A percentile compares a stretch with the other conserved stretches of the same genome.
Conservation (phyloP, 1,140 invertebrate genomes). For the Cherax destructor region DNA sequence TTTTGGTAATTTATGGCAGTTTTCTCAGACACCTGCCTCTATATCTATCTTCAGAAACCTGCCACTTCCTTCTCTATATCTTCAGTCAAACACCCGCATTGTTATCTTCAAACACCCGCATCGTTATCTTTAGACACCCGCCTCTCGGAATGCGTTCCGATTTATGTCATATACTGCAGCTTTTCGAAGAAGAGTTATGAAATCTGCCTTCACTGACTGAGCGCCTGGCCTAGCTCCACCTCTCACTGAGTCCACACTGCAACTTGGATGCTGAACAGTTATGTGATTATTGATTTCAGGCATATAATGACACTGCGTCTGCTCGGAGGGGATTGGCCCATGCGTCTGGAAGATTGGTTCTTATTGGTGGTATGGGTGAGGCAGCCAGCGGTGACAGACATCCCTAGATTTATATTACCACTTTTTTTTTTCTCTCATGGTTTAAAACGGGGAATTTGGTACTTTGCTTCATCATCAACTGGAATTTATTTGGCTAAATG, state of each 20-base stretch:
- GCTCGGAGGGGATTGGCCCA: background rate
- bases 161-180: no score
- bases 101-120: no score
- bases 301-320: background rate
- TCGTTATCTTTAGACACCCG: no score
- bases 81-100: no score
- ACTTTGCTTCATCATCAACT: constrained; percentile 10
- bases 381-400: constrained; percentile 7
- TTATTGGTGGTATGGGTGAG: background rate
- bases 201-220: no score
- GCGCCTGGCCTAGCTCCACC: background rate
- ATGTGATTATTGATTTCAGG: constrained; percentile 49
- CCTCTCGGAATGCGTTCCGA: no score
- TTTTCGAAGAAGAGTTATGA: no score
- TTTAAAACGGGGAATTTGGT: constrained; percentile 10
- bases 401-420: background rate
- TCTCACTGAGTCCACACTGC: background rate
- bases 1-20: no score
- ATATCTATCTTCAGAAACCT: no score
- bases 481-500: constrained; percentile 12
- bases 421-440: background rate
- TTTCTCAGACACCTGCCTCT: no score
- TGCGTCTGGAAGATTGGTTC: background rate
- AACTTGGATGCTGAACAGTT: background rate
- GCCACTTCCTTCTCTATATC: no score